These are phyloP conservation scores for Pantherophis alleghaniensis DNA, from an alignment of 2,797 vertebrate genomes.

Conservation along the genomic window DNA sequence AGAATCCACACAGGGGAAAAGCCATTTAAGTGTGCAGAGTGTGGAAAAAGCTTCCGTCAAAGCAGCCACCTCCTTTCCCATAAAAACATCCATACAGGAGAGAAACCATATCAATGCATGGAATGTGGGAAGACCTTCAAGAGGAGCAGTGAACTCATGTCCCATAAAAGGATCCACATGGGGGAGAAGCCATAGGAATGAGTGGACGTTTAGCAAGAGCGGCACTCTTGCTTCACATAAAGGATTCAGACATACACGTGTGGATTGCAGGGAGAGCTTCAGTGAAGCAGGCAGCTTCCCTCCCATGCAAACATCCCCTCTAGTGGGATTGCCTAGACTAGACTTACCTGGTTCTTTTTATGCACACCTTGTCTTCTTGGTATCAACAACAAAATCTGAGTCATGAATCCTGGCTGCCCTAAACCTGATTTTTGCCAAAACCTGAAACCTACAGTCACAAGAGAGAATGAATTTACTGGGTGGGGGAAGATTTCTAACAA, in stretches of 20 bases:
- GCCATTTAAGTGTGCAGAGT: not conserved
- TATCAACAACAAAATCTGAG: not conserved
- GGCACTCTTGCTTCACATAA: not conserved
- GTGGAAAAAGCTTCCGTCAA: not conserved
- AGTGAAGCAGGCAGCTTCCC: not conserved
- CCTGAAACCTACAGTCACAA: not conserved
- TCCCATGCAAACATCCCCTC: not conserved
- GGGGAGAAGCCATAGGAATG: not conserved
- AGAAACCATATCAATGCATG: not conserved
- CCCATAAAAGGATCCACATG: not conserved
- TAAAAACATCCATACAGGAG: too few relatives aligned
- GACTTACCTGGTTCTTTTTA: not conserved
- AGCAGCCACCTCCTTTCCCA: not conserved
- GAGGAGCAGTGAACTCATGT: not conserved
- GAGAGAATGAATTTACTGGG: not conserved
- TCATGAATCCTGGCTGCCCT: not conserved
- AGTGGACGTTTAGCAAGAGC: not conserved
- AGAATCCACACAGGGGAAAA: not conserved
- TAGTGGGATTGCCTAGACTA: not conserved
- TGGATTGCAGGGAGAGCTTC: not conserved
- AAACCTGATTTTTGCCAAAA: not conserved
- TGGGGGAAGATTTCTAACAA: not conserved
- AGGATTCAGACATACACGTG: not conserved
- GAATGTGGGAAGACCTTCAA: not conserved
- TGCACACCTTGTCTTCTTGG: not conserved